These are phyloP conservation scores for Norana najaformis DNA, from an alignment of 2,888 invertebrate genomes.

Conservation along the genomic window DNA sequence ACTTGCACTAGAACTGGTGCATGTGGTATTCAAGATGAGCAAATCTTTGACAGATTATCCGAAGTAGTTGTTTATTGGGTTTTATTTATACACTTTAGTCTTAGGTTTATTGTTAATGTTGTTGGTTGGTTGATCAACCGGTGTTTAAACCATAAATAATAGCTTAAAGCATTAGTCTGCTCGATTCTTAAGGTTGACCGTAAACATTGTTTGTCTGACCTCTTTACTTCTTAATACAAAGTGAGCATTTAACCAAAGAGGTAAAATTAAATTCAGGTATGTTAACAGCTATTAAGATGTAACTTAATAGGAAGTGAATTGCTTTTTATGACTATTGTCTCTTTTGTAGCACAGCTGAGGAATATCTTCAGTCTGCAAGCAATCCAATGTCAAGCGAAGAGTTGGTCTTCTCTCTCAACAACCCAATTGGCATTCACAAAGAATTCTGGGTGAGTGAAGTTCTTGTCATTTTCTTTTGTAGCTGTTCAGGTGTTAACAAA, in stretches of 20 bases:
- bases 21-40: neutral
- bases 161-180: neutral
- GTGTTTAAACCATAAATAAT: neutral
- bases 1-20: neutral
- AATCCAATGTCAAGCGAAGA: constrained; percentile 67
- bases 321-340: neutral
- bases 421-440: constrained; percentile 71
- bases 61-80: neutral
- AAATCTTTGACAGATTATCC: too few species aligned
- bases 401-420: constrained; percentile 65
- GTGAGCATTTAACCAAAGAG: neutral
- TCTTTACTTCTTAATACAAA: neutral
- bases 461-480: neutral
- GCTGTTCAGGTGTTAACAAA: neutral
- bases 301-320: neutral
- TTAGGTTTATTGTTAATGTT: neutral
- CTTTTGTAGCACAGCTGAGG: constrained; percentile 61
- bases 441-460: constrained; percentile 77
- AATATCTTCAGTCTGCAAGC: constrained; percentile 68
- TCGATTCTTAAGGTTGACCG: neutral
- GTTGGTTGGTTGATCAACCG: neutral
- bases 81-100: neutral
- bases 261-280: neutral
- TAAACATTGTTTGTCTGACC: neutral
- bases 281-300: neutral